Evolutionary conservation across 2,888 invertebrate species (phyloP), one percentile per base, ranked within the genome.

Genomic region (Catocala sponsa): DNA sequence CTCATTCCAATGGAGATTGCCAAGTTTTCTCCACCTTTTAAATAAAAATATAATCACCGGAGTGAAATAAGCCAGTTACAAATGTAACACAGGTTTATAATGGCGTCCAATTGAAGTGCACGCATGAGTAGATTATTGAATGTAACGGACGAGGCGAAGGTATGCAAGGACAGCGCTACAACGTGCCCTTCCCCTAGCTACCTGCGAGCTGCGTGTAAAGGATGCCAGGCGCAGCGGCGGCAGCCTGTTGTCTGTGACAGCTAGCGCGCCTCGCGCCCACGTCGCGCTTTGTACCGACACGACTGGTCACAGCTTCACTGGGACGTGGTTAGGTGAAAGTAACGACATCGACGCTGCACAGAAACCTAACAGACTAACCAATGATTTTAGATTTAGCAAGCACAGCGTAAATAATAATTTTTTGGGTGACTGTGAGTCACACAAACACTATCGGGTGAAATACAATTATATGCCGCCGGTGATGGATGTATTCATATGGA

Each of bases 251-350:
- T 51, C 43, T 49, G 51, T 42, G 57, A 63, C 60, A 72, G 59
- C 47, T 5, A 32, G 12, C 32, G 12, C 32, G 15, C 48, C 62
- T 60, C 49, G 41, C 68, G 62, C 73, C 76, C 63, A 76, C 72
- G 50, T 60, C 32, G 53, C 25, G 35, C 44, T 75, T 62, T 57
- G 41, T 65, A 57, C 41, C 50, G 44, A 58, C 33, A 59, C 48
- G 25, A 70, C 70, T 65, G 54, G 56, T 74, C 62, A 41, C 48
- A 64, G 59, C 55, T 62, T 54, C 49, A 66, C 74, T 74, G 54
- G 59, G 66, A 69, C 66, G 70, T 13, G 55, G 65, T 55, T 55
- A 49, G 59, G 76, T 73, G 76, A 74, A 74, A 76, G 73, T 74
- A 55, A 62, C 42, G 33, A 51, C 15, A 68, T 68, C 52, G 58